Evolutionary conservation across 2,113 vertebrate species (phyloP).

Genomic region (Oreocharis arfaki): DNA sequence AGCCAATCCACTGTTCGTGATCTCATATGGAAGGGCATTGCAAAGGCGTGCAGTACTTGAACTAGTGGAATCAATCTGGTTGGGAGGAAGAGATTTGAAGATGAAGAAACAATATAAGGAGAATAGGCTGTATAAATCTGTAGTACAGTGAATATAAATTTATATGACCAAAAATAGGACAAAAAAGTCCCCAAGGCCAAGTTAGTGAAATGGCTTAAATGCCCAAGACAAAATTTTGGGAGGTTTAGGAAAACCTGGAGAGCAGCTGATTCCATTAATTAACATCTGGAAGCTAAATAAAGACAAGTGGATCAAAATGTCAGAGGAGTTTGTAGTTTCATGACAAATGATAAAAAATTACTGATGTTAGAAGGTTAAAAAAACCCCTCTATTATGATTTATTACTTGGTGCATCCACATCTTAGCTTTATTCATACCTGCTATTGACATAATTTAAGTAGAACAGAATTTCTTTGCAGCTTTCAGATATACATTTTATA

Average conservation of each 20-base stretch:
- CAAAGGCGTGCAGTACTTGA: conserved; percentile 25
- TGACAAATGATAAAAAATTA: conserved; percentile 11
- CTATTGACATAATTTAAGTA: not conserved
- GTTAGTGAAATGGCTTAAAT: conserved; percentile 15
- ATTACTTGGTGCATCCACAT: not conserved
- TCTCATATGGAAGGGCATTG: conserved; percentile 25
- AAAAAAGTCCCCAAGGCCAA: not conserved
- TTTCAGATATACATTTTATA: not conserved
- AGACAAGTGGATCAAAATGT: not conserved
- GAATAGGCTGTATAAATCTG: not conserved
- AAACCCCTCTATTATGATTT: not conserved
- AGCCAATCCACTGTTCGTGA: not conserved
- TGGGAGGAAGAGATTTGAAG: not conserved
- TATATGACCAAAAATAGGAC: not conserved
- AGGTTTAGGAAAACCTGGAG: not conserved
- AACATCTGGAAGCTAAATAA: not conserved
- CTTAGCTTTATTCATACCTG: not conserved
- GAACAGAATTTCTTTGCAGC: not conserved
- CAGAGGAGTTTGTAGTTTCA: not conserved
- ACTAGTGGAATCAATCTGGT: not conserved
- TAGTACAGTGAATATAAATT: not conserved
- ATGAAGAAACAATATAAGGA: not conserved
- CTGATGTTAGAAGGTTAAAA: not conserved
- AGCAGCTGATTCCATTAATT: not conserved
- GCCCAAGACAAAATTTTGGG: not conserved